Evolutionary conservation across 2,113 vertebrate species (phyloP).

Genomic region (Tapirus terrestris): DNA sequence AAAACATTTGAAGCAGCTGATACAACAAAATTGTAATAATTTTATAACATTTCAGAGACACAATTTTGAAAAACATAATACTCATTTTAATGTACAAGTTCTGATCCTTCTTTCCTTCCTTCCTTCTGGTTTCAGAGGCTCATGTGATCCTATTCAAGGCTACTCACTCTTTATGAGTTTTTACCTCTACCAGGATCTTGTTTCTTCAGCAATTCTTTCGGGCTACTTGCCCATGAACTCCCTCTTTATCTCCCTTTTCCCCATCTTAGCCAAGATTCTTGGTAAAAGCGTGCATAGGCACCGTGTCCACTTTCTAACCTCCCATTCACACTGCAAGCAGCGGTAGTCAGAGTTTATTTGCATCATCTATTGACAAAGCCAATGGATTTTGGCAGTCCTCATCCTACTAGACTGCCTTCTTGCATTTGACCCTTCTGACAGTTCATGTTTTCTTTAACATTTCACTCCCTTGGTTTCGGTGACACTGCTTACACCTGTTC

Average conservation of each 20-base stretch:
- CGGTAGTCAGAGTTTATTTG: not conserved
- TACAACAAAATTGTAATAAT: not conserved
- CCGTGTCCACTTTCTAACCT: not conserved
- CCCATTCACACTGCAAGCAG: not conserved
- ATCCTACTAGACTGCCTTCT: not conserved
- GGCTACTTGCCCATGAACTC: not conserved
- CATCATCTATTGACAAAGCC: not conserved
- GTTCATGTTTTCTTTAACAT: not conserved
- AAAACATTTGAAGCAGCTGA: slow-evolving; percentile 8
- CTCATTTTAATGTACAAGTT: not conserved
- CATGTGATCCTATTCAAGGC: not conserved
- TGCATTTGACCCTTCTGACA: not conserved
- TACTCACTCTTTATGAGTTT: not conserved
- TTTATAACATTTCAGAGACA: not conserved
- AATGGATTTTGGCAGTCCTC: not conserved
- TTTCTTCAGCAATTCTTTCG: not conserved
- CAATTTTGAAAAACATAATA: not conserved
- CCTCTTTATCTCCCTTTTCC: not conserved
- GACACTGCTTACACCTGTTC: not conserved
- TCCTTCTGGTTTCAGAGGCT: not conserved
- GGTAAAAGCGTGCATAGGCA: not conserved
- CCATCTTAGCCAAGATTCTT: not conserved
- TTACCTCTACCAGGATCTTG: not conserved
- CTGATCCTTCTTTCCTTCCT: not conserved
- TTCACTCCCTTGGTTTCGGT: not conserved